Base-by-base conservation (phyloP, 2,888 invertebrate species). In the Lasioglossum figueresi region DNA sequence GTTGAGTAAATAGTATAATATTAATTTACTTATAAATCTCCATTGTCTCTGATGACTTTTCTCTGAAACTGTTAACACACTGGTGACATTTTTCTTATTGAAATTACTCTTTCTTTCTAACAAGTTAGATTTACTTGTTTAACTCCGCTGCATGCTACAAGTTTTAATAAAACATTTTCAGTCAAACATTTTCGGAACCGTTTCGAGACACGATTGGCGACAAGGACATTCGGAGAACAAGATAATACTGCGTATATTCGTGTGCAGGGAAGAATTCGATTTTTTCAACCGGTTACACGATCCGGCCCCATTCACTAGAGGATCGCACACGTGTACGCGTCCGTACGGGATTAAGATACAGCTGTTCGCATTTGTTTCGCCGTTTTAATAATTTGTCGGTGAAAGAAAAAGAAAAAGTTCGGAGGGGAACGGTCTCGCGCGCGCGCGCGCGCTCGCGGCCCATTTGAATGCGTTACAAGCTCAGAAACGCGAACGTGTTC, bases 401-500 rank as follows among this genome's bases (percentile, higher is more conserved):
- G 19, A 34, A 31, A 31, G 34, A 31, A 31, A 31, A 63, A 63
- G 16, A 63, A 63, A 27, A 5, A 63, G 63, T 27, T 0, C 2
- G 5, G 31, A 31, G 66, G 19, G 66, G 66, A 31, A 66, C 8
- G 66, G 19, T 66, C 66, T 31, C 34, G 34, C 34, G 34, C 34
- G 5, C 52, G 48, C 48, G 48, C 48, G 23, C n/a, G n/a, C n/a
- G n/a, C n/a, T n/a, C 23, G 8, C 23, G 63, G 23, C 66, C 66
- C 66, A 78, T 72, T 84, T 77, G 56, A 79, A 84, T 72, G 81
- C 76, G 80, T 68, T 52, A 87, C 88, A 81, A 75, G 82, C 82
- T 75, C 76, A 77, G 79, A 84, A 91, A 89, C 87, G 88, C 82
- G 89, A 91, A 91, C 88, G 88, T 85, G 87, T 89, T 90, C 88